Evolutionary conservation across 2,888 invertebrate species (phyloP).

Genomic region (Smittia sp.): DNA sequence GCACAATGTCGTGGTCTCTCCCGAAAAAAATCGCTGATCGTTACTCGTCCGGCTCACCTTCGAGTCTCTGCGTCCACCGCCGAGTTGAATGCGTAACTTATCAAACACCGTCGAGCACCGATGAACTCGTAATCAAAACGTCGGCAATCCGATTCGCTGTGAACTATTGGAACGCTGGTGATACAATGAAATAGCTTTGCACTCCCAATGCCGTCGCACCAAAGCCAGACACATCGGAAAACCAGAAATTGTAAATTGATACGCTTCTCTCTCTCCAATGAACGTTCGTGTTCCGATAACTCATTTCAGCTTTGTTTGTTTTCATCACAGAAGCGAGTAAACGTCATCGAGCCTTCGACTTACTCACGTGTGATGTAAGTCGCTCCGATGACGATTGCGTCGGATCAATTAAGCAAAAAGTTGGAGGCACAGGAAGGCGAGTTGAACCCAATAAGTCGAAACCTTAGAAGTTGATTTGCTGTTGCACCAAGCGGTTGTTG

Average conservation of each 20-base stretch:
- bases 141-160: not conserved
- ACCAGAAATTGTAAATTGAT: conserved; percentile 37
- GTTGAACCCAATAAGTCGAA: not conserved
- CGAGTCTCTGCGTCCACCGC: not conserved
- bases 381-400: not conserved
- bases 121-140: not conserved
- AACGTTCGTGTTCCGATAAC: not conserved
- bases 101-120: not conserved
- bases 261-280: not conserved
- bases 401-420: too few species aligned
- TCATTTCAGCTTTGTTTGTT: not conserved
- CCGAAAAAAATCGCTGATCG: not conserved
- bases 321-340: not conserved
- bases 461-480: not conserved
- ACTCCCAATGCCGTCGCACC: not conserved
- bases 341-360: not conserved
- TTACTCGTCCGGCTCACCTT: conserved; percentile 6
- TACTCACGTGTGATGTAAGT: not conserved
- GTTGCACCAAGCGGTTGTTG: not conserved
- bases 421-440: too few species aligned
- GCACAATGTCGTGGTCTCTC: not conserved
- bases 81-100: not conserved
- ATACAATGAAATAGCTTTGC: conserved; percentile 1
- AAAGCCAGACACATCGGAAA: not conserved
- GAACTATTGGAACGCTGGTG: not conserved